Conservation (phyloP, 1,140 invertebrate genomes). For the Heliconius congener region DNA sequence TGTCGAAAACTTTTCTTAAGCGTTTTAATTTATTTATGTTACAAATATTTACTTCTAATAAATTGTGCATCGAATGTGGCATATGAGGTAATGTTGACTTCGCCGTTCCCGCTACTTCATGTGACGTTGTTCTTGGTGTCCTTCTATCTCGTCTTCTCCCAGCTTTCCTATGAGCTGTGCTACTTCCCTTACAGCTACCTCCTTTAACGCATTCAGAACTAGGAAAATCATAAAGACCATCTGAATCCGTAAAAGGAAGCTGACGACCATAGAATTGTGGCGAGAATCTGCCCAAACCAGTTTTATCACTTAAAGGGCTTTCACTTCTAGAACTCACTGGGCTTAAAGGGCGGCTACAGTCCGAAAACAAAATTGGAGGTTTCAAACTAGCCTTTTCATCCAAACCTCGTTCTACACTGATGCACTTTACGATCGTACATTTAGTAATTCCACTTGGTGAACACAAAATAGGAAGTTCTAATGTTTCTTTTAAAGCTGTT, state of each 20-base stretch:
- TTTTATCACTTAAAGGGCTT: conserved; percentile 88
- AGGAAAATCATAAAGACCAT: conserved; percentile 89
- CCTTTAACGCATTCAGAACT: conserved; percentile 85
- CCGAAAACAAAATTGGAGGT: conserved; percentile 85
- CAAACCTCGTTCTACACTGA: conserved; percentile 77
- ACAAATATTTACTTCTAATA: conserved; percentile 68
- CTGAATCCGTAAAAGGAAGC: conserved; percentile 87
- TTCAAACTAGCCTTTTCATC: conserved; percentile 82
- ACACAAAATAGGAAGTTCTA: conserved; percentile 70
- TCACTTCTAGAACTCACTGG: conserved; percentile 89
- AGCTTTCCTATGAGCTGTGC: conserved; percentile 80
- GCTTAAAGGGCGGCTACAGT: conserved; percentile 83
- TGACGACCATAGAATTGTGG: conserved; percentile 86
- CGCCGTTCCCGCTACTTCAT: conserved; percentile 66
- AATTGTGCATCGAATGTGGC: conserved; percentile 78
- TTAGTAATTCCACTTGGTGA: conserved; percentile 74
- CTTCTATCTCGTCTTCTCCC: conserved; percentile 77
- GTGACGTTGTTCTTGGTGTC: conserved; percentile 71
- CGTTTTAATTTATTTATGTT: background rate
- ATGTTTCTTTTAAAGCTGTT: conserved; percentile 72
- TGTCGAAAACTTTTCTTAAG: no score
- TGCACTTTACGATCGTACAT: conserved; percentile 75
- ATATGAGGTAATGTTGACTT: conserved; percentile 81
- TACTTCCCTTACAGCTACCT: conserved; percentile 61
- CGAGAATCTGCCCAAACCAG: conserved; percentile 84